Evolutionary conservation across 2,797 vertebrate genomes (phyloP).

Genomic region (Pteronotus mesoamericanus): DNA sequence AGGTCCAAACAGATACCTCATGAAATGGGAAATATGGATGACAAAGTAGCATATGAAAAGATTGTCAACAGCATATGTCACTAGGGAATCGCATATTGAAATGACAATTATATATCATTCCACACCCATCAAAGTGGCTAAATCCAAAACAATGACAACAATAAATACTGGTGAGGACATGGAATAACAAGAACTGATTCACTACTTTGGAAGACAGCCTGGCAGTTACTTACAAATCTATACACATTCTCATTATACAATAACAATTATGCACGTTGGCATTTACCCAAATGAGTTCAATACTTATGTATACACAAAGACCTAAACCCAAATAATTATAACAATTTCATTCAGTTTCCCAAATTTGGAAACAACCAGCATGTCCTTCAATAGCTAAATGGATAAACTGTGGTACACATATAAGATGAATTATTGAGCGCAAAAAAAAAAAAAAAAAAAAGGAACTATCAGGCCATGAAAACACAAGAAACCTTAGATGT

Average conservation of each 20-base stretch:
- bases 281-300: not conserved
- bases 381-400: too few relatives aligned
- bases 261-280: not conserved
- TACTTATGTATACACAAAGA: not conserved
- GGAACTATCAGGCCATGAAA: not conserved
- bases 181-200: not conserved
- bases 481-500: not conserved
- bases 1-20: not conserved
- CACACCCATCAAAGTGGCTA: not conserved
- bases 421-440: not conserved
- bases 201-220: not conserved
- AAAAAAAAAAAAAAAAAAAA: not conserved
- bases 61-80: not conserved
- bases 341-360: not conserved
- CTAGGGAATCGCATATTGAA: not conserved
- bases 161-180: not conserved
- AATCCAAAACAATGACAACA: not conserved
- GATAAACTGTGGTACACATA: too few relatives aligned
- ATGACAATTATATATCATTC: not conserved
- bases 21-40: not conserved
- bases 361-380: not conserved
- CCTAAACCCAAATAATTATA: not conserved
- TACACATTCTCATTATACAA: not conserved
- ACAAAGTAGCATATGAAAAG: not conserved
- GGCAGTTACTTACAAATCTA: not conserved